phyloP scores from a whole-genome alignment of 2,888 invertebrate genomes.

The Diaprepes abbreviatus region DNA sequence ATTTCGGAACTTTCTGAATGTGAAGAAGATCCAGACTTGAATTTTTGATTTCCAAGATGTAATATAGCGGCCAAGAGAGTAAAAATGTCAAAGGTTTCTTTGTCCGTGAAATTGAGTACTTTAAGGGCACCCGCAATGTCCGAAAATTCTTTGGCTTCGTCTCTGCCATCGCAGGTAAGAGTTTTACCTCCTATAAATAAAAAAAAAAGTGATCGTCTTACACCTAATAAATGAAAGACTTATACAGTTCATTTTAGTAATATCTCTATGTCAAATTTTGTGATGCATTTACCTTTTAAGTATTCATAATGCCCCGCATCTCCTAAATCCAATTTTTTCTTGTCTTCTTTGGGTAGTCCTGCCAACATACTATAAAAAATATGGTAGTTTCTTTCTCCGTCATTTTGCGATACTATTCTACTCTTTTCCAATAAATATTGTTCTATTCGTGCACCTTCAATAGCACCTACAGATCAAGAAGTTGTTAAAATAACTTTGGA shows the following conservation, averaged over 20 bases:
- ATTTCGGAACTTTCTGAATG: slow-evolving; percentile 93
- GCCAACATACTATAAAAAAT: slow-evolving; percentile 93
- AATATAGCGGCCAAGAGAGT: slow-evolving; percentile 88
- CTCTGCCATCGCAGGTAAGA: slow-evolving; percentile 83
- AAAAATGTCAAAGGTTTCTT: slow-evolving; percentile 88
- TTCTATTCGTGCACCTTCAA: slow-evolving; percentile 94
- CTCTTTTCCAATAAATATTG: slow-evolving; percentile 97
- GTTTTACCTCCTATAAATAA: slow-evolving; percentile 81
- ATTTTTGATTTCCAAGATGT: slow-evolving; percentile 92
- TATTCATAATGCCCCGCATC: slow-evolving; percentile 84
- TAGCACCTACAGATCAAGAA: slow-evolving; percentile 70
- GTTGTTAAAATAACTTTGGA: neutral
- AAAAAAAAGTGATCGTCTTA: no score
- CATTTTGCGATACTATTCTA: slow-evolving; percentile 86
- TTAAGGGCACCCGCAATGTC: slow-evolving; percentile 94
- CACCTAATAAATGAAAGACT: no score
- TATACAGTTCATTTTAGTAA: no score
- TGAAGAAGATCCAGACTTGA: slow-evolving; percentile 78
- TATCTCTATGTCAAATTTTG: no score
- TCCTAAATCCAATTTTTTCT: slow-evolving; percentile 80
- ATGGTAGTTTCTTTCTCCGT: slow-evolving; percentile 94
- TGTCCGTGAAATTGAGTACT: slow-evolving; percentile 87
- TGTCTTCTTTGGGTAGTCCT: slow-evolving; percentile 86
- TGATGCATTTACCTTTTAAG: slow-evolving; percentile 53
- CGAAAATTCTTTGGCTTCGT: slow-evolving; percentile 88